phyloP scores from a whole-genome alignment of 2,797 vertebrate species.

The Cheracebus regulus region DNA sequence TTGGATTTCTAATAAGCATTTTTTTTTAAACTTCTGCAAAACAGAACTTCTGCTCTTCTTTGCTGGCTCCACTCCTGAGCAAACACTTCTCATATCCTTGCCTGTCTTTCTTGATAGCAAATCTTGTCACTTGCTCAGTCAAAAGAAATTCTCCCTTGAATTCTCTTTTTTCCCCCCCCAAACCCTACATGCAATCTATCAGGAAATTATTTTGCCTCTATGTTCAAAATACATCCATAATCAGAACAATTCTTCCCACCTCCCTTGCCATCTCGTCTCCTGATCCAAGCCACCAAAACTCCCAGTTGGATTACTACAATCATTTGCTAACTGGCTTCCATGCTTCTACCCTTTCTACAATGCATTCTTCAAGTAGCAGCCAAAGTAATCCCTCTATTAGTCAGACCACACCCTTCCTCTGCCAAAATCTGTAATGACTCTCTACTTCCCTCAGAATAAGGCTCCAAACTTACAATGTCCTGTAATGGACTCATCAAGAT shows the following conservation, averaged over 20 bases:
- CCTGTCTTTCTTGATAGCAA: background rate
- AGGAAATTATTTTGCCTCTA: background rate
- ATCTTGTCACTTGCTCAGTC: background rate
- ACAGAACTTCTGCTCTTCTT: background rate
- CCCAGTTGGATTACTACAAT: background rate
- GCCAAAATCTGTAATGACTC: background rate
- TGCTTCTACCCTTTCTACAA: too few species aligned
- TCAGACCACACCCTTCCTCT: too few species aligned
- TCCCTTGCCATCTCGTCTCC: background rate
- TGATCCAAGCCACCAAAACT: background rate
- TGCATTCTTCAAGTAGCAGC: background rate
- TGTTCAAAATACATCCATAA: background rate
- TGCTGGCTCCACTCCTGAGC: background rate
- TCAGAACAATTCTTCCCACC: background rate
- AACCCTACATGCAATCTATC: background rate
- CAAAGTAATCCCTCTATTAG: background rate
- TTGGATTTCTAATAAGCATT: background rate
- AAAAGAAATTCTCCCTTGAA: background rate
- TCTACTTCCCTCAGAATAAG: background rate
- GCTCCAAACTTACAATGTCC: background rate
- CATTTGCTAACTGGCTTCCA: background rate
- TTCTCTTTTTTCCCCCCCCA: background rate
- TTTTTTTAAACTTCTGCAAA: background rate
- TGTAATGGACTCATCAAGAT: background rate
- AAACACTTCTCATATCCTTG: background rate